These are phyloP conservation scores for Diarsia rubi DNA, from an alignment of 2,888 invertebrate genomes.

Conservation along the genomic window DNA sequence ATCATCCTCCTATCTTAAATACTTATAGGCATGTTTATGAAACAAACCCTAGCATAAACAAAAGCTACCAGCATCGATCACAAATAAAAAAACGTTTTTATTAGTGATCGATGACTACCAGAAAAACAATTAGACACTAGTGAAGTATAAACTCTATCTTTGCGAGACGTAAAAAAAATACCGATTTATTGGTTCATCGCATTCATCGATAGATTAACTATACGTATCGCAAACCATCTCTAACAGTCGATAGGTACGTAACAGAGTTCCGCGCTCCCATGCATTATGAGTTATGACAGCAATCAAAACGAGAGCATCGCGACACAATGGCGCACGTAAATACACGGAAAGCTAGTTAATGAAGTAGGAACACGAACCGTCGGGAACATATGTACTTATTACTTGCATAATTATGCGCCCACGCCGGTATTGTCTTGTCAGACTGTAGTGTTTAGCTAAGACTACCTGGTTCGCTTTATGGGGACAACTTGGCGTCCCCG, in stretches of 20 bases:
- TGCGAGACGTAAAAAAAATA: not conserved
- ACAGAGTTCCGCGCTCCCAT: conserved; percentile 73
- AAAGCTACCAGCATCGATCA: too few relatives aligned
- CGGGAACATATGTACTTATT: conserved; percentile 55
- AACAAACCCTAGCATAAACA: not conserved
- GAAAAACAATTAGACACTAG: too few relatives aligned
- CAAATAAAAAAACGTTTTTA: too few relatives aligned
- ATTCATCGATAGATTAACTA: conserved; percentile 26
- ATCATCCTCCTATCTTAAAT: not conserved
- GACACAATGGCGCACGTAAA: conserved; percentile 62
- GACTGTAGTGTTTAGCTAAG: conserved; percentile 11
- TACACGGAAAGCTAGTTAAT: conserved; percentile 64
- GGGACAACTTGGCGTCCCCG: conserved; percentile 6
- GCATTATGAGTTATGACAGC: conserved; percentile 72
- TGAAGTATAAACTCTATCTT: not conserved
- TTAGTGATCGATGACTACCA: too few relatives aligned
- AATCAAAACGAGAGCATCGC: conserved; percentile 65
- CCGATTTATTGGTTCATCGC: conserved; percentile 13
- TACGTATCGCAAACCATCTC: conserved; percentile 42
- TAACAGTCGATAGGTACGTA: conserved; percentile 56
- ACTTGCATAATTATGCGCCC: conserved; percentile 62
- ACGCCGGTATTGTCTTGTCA: conserved; percentile 63
- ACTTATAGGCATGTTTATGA: not conserved
- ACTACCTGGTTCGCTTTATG: conserved; percentile 39
- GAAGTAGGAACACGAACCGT: conserved; percentile 63